Base-by-base conservation (phyloP, 2,888 invertebrate species). In the Rhagonycha lutea region DNA sequence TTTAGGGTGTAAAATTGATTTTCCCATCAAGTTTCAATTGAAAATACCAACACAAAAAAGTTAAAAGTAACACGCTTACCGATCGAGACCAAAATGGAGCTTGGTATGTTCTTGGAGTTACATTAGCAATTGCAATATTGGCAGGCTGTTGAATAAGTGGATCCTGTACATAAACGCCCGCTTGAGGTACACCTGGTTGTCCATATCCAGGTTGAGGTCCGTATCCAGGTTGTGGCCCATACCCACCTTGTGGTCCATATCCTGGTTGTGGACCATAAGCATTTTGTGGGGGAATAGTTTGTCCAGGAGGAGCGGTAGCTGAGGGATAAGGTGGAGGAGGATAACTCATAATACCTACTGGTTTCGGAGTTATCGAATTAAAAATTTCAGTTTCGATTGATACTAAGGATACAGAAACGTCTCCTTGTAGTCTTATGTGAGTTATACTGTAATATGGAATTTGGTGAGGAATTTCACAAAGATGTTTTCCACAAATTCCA, bases 401-500 rank as follows among this genome's bases (percentile, higher is more conserved):
- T 63, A 96, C 91, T 73, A 92, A 89, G 76, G 91, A 90, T 1
- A 96, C 82, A 80, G 90, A 89, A 1, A 94, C 92, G 82, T 95
- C 95, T 0, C 96, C 96, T 83, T 94, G 94, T 14, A 96, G 90
- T 0, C 92, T 90, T 24, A 96, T 80, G 85, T 94, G 92, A 0
- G 91, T 90, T 32, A 94, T 90, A 78, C 91, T 74, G 28, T 92
- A 89, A 83, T 90, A 89, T 0, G 95, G 92, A 68, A 95, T 85
- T 68, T 95, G 91, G 85, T 95, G 94, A 1, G 88, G 88, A 86
- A 95, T 96, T 88, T 95, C 94, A 72, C 93, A 89, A 87, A 93
- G 95, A 84, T 96, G 74, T 61, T 70, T 60, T 14, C 70, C 74
- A 26, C 70, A 70, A 24, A 74, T 60, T 23, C 74, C 74, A 70